Conservation (phyloP, 1,140 invertebrate genomes). For the Pogonomyrmex barbatus region DNA sequence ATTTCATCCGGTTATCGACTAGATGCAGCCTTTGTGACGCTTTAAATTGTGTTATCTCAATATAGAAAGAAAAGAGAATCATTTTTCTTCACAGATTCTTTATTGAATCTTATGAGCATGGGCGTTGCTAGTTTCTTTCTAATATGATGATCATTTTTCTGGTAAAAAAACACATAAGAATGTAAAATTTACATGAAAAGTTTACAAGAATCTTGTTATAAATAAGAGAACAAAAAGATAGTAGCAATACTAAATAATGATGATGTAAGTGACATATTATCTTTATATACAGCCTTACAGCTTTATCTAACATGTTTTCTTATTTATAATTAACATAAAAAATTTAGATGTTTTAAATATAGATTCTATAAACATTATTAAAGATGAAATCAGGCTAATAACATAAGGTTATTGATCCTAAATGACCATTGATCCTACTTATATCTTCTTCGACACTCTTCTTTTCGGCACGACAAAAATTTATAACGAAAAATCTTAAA, state of each 20-base stretch:
- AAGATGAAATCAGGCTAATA: neutral
- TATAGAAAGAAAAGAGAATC: constrained; percentile 14
- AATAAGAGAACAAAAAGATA: neutral
- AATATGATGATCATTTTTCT: neutral
- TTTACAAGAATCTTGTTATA: neutral
- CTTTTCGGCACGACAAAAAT: constrained; percentile 10
- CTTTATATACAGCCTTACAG: too few species aligned
- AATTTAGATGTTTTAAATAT: neutral
- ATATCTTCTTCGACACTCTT: neutral
- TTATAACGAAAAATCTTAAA: constrained; percentile 36
- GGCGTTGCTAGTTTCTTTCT: constrained; percentile 15
- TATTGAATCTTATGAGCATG: constrained; percentile 10
- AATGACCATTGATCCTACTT: constrained; percentile 43
- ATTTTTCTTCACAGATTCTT: neutral
- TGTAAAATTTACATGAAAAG: neutral
- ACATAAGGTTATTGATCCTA: neutral
- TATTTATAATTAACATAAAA: neutral
- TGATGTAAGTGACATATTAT: neutral
- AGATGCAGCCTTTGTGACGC: constrained; percentile 15
- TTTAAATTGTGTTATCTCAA: constrained; percentile 39
- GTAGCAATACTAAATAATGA: neutral
- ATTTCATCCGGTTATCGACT: constrained; percentile 47
- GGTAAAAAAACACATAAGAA: neutral
- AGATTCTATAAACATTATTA: neutral
- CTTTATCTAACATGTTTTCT: too few species aligned